These are phyloP conservation scores for Lagocephalus sceleratus DNA, from an alignment of 2,797 vertebrate genomes.

Conservation along the genomic window DNA sequence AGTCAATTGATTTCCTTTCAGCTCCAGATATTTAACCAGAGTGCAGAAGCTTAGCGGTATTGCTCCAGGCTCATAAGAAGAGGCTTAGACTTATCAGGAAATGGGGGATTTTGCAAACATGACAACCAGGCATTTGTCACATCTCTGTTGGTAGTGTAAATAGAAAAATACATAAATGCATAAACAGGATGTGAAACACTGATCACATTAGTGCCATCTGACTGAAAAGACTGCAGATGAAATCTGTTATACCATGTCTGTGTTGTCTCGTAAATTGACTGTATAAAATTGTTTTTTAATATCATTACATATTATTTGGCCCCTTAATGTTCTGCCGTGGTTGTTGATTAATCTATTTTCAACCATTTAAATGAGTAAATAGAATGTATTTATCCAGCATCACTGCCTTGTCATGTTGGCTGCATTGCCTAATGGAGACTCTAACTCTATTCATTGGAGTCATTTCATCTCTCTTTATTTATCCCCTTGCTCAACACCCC, in stretches of 20 bases:
- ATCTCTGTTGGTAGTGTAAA: conserved; percentile 67
- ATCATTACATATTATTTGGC: conserved; percentile 54
- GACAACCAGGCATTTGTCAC: conserved; percentile 51
- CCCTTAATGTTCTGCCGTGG: conserved; percentile 60
- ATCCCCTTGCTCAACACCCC: conserved; percentile 73
- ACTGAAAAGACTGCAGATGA: conserved; percentile 59
- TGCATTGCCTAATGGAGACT: conserved; percentile 83
- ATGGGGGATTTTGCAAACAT: conserved; percentile 57
- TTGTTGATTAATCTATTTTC: conserved; percentile 65
- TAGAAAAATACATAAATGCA: conserved; percentile 75
- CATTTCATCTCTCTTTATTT: conserved; percentile 88
- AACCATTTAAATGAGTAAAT: conserved; percentile 84
- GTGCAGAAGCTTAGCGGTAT: conserved; percentile 48
- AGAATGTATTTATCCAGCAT: conserved; percentile 87
- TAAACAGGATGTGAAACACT: conserved; percentile 68
- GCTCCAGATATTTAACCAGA: conserved; percentile 32
- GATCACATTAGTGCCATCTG: conserved; percentile 60
- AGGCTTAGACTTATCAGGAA: conserved; percentile 70
- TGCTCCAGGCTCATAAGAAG: conserved; percentile 50
- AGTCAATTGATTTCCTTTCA: conserved; percentile 66
- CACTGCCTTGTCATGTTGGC: conserved; percentile 84
- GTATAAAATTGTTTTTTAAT: conserved; percentile 62
- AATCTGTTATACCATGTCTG: conserved; percentile 51
- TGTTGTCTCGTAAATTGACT: conserved; percentile 57
- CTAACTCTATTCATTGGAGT: conserved; percentile 85